These are phyloP conservation scores for Drosophila dives DNA, from an alignment of 2,888 invertebrate species.

Conservation along the genomic window DNA sequence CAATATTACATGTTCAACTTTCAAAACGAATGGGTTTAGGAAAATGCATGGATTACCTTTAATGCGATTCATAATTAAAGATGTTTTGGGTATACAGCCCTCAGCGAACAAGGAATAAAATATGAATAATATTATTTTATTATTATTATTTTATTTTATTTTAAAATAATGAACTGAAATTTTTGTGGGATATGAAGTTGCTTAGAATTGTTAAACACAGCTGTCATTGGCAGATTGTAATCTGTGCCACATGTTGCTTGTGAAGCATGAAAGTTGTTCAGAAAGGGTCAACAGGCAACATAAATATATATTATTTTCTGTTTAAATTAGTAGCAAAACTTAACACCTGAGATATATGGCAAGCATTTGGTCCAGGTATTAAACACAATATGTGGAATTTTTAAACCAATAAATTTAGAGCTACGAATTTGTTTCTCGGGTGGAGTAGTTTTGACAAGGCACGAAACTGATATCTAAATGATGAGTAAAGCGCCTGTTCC, in stretches of 20 bases:
- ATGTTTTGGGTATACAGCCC: background rate
- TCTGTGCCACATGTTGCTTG: slow-evolving; percentile 27
- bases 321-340: background rate
- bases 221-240: slow-evolving; percentile 8
- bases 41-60: background rate
- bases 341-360: background rate
- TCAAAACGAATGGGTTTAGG: background rate
- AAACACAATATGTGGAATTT: background rate
- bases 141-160: no score
- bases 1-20: background rate
- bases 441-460: background rate
- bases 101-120: slow-evolving; percentile 32
- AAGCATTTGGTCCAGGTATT: background rate
- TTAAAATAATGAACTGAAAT: no score
- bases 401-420: slow-evolving; percentile 11
- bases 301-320: slow-evolving; percentile 3
- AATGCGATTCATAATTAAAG: background rate
- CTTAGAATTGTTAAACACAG: slow-evolving; percentile 56
- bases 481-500: slow-evolving; percentile 70
- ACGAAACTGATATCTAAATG: slow-evolving; percentile 37
- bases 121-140: slow-evolving; percentile 76
- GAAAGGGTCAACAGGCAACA: background rate
- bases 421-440: background rate
- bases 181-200: slow-evolving; percentile 36
- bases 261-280: slow-evolving; percentile 6